Conservation (phyloP, 1,140 invertebrate species). For the Paralvinella palmiformis region DNA sequence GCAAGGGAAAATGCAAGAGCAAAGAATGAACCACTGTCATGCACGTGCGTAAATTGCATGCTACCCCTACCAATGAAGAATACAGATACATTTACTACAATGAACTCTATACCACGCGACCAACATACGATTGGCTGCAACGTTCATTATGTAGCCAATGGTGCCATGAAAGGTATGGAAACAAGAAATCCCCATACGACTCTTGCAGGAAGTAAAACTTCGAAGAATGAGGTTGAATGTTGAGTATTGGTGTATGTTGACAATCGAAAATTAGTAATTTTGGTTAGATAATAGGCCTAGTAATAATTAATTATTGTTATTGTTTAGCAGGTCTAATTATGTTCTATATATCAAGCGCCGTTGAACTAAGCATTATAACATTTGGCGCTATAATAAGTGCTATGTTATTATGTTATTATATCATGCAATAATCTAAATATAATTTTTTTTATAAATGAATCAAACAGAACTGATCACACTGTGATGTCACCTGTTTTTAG, state of each 20-base stretch:
- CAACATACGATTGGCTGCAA: not conserved
- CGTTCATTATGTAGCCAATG: not conserved
- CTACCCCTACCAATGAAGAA: not conserved
- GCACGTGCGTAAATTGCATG: conserved; percentile 1
- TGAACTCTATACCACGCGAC: not conserved
- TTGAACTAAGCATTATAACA: too few relatives aligned
- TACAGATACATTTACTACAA: not conserved
- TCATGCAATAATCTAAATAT: not conserved
- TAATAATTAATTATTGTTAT: too few relatives aligned
- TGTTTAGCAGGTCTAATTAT: too few relatives aligned
- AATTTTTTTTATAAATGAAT: not conserved
- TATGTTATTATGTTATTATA: not conserved
- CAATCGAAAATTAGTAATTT: not conserved
- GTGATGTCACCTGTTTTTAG: not conserved
- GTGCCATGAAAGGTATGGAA: not conserved
- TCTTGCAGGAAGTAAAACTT: conserved; percentile 3
- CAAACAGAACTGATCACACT: not conserved
- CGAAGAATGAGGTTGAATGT: conserved; percentile 3
- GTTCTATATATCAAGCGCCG: too few relatives aligned
- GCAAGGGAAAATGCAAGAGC: not conserved
- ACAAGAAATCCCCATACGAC: conserved; percentile 1
- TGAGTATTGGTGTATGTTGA: not conserved
- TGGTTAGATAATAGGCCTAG: not conserved
- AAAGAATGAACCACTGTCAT: not conserved
- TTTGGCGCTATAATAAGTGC: too few relatives aligned